Evolutionary conservation across 1,140 invertebrate genomes (phyloP).

Genomic region (Meteorus sp.): DNA sequence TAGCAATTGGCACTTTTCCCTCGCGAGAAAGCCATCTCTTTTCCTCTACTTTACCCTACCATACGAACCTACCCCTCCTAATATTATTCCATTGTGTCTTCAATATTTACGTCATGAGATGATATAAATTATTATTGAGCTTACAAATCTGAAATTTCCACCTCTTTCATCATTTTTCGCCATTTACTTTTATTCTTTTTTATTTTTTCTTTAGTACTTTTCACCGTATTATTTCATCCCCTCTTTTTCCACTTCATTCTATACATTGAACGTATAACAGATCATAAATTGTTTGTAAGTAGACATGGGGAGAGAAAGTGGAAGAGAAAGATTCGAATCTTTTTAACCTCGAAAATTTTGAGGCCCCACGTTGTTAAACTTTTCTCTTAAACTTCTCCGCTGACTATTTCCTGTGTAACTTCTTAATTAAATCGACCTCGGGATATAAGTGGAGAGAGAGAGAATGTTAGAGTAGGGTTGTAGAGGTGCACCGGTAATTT

Average conservation of each 20-base stretch:
- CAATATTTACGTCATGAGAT: neutral
- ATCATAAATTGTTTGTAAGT: neutral
- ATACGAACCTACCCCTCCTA: constrained; percentile 9
- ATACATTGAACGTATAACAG: too few relatives aligned
- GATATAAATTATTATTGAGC: constrained; percentile 1
- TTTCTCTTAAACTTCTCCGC: neutral
- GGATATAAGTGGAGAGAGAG: too few relatives aligned
- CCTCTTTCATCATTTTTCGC: too few relatives aligned
- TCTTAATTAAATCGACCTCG: constrained; percentile 1
- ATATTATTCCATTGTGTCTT: too few relatives aligned
- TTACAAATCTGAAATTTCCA: too few relatives aligned
- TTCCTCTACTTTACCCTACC: neutral
- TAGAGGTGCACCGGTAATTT: too few relatives aligned
- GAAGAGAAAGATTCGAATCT: too few relatives aligned
- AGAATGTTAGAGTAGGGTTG: too few relatives aligned
- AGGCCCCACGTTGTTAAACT: neutral
- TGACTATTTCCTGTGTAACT: neutral
- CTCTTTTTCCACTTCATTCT: too few relatives aligned
- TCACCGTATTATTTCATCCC: neutral
- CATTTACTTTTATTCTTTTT: neutral
- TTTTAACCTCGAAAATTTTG: neutral
- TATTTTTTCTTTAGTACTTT: neutral
- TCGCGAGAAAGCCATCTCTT: neutral
- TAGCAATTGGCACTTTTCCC: constrained; percentile 42
- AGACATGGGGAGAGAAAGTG: too few relatives aligned